A percentile compares a stretch with the other conserved stretches of the same genome.
Conservation (phyloP, 2,888 invertebrate genomes). For the Trissolcus brochymenae region DNA sequence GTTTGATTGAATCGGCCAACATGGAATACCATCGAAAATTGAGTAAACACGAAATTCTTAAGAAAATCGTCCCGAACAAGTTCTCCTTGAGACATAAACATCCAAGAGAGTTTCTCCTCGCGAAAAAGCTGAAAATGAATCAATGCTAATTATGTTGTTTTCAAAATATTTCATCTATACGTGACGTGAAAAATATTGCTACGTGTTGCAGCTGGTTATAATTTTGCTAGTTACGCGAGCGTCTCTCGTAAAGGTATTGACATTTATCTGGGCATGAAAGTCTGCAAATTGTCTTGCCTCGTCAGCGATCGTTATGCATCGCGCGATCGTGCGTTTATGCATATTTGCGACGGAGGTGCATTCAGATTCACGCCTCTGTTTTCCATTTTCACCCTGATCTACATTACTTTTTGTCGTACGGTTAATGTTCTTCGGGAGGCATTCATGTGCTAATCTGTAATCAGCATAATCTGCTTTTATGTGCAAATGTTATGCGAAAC, state of each 20-base stretch:
- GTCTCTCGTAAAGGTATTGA: constrained; percentile 15
- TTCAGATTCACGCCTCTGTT: constrained; percentile 44
- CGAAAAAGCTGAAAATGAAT: constrained; percentile 2
- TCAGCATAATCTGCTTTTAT: constrained; percentile 22
- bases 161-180: not conserved
- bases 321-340: constrained; percentile 22
- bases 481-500: constrained; percentile 34
- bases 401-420: constrained; percentile 42
- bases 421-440: constrained; percentile 22
- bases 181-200: too few relatives aligned
- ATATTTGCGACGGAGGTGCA: not conserved
- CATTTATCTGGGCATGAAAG: constrained; percentile 39
- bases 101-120: constrained; percentile 18
- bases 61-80: constrained; percentile 36
- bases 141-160: constrained; percentile 6
- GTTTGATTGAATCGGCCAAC: too few relatives aligned
- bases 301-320: too few relatives aligned
- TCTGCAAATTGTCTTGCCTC: constrained; percentile 20
- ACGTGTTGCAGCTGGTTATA: too few relatives aligned
- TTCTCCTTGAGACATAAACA: constrained; percentile 41
- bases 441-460: constrained; percentile 23
- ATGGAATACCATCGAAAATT: constrained; percentile 7
- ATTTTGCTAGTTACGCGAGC: not conserved
- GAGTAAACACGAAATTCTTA: constrained; percentile 18
- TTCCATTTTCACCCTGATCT: constrained; percentile 48